Conservation (phyloP, 2,888 invertebrate genomes). For the Eupeodes latifasciatus region DNA sequence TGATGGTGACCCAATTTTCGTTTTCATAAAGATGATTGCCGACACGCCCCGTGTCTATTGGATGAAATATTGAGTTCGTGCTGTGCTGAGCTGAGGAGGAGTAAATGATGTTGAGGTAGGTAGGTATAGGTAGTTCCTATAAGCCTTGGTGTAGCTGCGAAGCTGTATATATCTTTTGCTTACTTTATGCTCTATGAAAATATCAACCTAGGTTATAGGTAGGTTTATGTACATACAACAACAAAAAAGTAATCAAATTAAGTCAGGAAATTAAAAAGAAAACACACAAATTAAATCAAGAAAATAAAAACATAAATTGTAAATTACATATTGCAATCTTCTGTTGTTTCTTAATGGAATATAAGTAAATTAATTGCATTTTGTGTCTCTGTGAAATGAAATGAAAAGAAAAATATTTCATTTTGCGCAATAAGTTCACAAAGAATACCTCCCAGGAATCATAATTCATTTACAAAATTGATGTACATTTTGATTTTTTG, state of each 20-base stretch:
- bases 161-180: background rate
- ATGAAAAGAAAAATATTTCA: too few species aligned
- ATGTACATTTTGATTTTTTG: too few species aligned
- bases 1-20: slow-evolving; percentile 47
- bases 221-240: background rate
- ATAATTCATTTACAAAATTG: too few species aligned
- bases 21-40: slow-evolving; percentile 38
- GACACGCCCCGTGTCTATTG: slow-evolving; percentile 26
- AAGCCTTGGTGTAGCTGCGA: too few species aligned
- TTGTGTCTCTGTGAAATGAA: background rate
- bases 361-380: background rate
- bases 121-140: too few species aligned
- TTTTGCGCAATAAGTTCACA: background rate
- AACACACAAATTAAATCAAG: background rate
- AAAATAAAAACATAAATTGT: background rate
- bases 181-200: background rate
- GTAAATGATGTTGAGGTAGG: background rate
- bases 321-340: background rate
- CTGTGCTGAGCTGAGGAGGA: background rate
- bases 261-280: background rate
- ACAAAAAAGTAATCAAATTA: background rate
- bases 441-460: too few species aligned
- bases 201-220: too few species aligned
- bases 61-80: background rate
- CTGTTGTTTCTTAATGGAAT: background rate